Conservation (phyloP, 2,888 invertebrate species). For the Hartigia nigra region DNA sequence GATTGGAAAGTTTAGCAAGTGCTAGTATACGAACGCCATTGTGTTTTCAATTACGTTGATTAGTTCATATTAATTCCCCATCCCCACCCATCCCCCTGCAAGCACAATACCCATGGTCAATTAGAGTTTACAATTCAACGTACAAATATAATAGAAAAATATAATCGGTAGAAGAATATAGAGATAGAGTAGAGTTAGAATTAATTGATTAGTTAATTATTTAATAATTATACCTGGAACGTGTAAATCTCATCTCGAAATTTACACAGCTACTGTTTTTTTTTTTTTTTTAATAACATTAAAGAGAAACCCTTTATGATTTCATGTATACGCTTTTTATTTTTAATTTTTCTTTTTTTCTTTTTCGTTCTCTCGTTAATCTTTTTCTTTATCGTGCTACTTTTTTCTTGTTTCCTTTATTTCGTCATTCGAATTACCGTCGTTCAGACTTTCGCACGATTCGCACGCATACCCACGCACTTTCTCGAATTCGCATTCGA, state of each 20-base stretch:
- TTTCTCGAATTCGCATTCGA: not conserved
- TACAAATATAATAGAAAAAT: slow-evolving; percentile 67
- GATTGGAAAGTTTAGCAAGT: not conserved
- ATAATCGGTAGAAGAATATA: slow-evolving; percentile 66
- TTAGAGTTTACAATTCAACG: slow-evolving; percentile 64
- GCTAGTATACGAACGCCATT: not conserved
- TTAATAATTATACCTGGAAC: slow-evolving; percentile 47
- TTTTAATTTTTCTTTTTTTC: not conserved
- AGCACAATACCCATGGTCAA: slow-evolving; percentile 42
- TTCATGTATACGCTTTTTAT: not conserved
- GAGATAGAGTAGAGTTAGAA: slow-evolving; percentile 65
- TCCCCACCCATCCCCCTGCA: too few relatives aligned
- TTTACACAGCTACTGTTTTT: slow-evolving; percentile 24
- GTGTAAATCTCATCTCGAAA: slow-evolving; percentile 45
- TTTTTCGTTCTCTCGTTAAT: too few relatives aligned
- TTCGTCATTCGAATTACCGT: not conserved
- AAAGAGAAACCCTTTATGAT: not conserved
- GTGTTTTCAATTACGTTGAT: not conserved
- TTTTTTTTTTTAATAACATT: too few relatives aligned
- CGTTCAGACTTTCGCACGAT: not conserved
- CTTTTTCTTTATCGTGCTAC: not conserved
- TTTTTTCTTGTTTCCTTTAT: not conserved
- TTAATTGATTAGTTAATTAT: slow-evolving; percentile 50
- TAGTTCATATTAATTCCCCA: not conserved
- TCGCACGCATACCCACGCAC: not conserved